These are phyloP conservation scores for Yasuhikotakia modesta DNA, from an alignment of 2,797 vertebrate species.

Conservation along the genomic window DNA sequence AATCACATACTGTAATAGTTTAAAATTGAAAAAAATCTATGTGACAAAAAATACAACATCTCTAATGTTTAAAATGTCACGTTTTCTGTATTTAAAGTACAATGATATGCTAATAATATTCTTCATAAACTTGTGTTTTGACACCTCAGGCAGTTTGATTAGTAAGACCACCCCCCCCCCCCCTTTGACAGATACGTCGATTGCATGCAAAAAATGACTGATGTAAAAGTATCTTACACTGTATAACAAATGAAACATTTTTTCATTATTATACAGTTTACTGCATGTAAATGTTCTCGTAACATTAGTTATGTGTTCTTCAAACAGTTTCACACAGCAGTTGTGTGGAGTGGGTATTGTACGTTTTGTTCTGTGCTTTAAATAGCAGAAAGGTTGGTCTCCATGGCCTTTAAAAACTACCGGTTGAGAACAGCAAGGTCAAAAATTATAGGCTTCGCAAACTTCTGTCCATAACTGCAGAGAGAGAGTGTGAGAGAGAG, in stretches of 20 bases:
- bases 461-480: conserved; percentile 35
- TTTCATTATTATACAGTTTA: neutral
- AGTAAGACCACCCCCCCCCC: neutral
- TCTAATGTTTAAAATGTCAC: no score
- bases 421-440: conserved; percentile 19
- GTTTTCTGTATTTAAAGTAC: no score
- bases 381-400: conserved; percentile 11
- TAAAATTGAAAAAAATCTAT: no score
- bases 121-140: no score
- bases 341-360: neutral
- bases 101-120: no score
- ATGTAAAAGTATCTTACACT: neutral
- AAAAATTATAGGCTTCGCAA: conserved; percentile 30
- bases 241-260: no score
- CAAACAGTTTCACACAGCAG: neutral
- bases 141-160: no score
- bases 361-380: neutral
- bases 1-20: no score
- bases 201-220: neutral
- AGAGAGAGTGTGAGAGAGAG: conserved; percentile 5
- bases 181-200: neutral
- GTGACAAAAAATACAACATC: no score
- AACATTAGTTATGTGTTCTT: neutral
- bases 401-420: neutral
- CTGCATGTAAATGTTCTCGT: neutral